Evolutionary conservation across 1,140 invertebrate genomes (phyloP).

Genomic region (Nephotettix cincticeps): DNA sequence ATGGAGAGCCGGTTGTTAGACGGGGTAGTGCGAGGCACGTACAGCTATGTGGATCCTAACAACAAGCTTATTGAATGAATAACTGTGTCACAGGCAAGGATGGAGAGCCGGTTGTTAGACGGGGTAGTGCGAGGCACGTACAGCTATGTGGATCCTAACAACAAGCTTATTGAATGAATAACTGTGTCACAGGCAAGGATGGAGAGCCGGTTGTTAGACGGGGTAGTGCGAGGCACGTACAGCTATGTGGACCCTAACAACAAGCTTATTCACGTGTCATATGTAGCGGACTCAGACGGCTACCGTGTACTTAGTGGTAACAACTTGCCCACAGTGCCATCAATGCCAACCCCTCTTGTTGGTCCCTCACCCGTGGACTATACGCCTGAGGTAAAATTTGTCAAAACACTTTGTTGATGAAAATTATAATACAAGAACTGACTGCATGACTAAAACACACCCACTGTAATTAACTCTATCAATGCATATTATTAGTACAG

Average conservation of each 20-base stretch:
- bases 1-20: too few relatives aligned
- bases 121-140: too few relatives aligned
- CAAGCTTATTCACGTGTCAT: conserved; percentile 34
- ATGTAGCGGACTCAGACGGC: not conserved
- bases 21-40: too few relatives aligned
- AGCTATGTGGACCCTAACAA: conserved; percentile 46
- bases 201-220: conserved; percentile 42
- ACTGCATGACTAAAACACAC: too few relatives aligned
- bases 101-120: conserved; percentile 41
- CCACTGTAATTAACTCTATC: too few relatives aligned
- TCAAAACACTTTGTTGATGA: too few relatives aligned
- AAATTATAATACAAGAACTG: too few relatives aligned
- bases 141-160: conserved; percentile 45
- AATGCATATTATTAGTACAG: too few relatives aligned
- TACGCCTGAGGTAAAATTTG: conserved; percentile 16
- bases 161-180: too few relatives aligned
- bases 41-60: too few relatives aligned
- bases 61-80: too few relatives aligned
- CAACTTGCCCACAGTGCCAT: conserved; percentile 13
- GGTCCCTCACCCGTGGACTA: not conserved
- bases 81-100: conserved; percentile 41
- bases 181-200: conserved; percentile 42
- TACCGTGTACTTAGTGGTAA: not conserved
- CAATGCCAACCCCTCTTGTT: not conserved
- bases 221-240: conserved; percentile 46